Base-by-base conservation (phyloP, 1,140 invertebrate species). In the Hormaphis cornu region DNA sequence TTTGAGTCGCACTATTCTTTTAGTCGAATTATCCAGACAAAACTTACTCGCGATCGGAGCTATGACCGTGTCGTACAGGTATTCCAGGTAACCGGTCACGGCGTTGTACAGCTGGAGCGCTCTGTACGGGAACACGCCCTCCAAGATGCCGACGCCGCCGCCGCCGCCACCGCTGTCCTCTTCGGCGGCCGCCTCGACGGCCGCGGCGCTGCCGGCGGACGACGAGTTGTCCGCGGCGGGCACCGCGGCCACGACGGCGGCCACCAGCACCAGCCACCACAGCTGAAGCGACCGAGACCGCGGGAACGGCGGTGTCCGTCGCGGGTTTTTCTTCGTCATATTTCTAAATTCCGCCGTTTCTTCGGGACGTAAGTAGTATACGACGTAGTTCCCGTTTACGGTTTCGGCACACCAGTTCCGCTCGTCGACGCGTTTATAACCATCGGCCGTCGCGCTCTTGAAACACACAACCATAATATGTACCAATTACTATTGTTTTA, bases 1-100 rank as follows among this genome's bases (percentile, higher is more conserved):
- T n/a, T n/a, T n/a, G n/a, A n/a, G n/a, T n/a, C n/a, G n/a, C n/a
- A n/a, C n/a, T n/a, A n/a, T n/a, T n/a, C n/a, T n/a, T n/a, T n/a
- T n/a, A n/a, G n/a, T n/a, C n/a, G n/a, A n/a, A n/a, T n/a, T n/a
- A n/a, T n/a, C n/a, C n/a, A n/a, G n/a, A n/a, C n/a, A n/a, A n/a
- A n/a, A n/a, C n/a, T 61, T 22, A 66, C 61, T 44, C 12, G 61
- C 16, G 18, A 66, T 48, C 3, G 59, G 59, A 7, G 59, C 59
- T 16, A 63, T 33, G 40, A 63, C 42, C 2, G n/a, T 22, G 30
- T 66, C 61, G 18, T 50, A 66, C 3, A 66, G 16, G 28, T 48
- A 66, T n/a, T 66, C 61, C 42, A 66, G 1, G 18, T 50, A 66
- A 48, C 44, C 28, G 61, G 61, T 18, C 14, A 66, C 18, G 12